Percentiles rank a stretch among this genome's conserved stretches.
Conservation (phyloP, 2,113 vertebrate species). For the Eonycteris spelaea region DNA sequence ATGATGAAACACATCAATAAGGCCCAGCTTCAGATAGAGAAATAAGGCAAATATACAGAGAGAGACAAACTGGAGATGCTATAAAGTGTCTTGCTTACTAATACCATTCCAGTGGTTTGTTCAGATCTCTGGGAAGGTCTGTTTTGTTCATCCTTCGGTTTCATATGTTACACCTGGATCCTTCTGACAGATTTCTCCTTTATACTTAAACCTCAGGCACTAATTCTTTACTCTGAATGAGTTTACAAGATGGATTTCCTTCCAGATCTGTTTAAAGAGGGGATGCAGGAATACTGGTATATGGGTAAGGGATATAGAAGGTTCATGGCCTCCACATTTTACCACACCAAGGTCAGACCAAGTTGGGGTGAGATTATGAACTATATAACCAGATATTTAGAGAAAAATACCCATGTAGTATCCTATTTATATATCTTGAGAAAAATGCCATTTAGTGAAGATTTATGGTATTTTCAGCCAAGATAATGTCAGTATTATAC, state of each 20-base stretch:
- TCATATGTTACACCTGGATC: not conserved
- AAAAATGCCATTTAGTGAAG: not conserved
- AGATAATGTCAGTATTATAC: not conserved
- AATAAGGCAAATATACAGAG: not conserved
- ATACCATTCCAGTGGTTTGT: not conserved
- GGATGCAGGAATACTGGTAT: not conserved
- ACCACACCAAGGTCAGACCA: not conserved
- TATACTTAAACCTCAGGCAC: not conserved
- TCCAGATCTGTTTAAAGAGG: not conserved
- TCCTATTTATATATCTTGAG: not conserved
- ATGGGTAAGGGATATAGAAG: not conserved
- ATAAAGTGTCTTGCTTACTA: not conserved
- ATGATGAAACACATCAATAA: not conserved
- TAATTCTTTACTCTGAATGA: not conserved
- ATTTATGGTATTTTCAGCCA: not conserved
- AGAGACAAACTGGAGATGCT: not conserved
- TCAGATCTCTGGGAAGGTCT: not conserved
- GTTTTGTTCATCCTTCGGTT: not conserved
- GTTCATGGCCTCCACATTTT: not conserved
- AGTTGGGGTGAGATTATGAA: not conserved
- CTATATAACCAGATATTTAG: not conserved
- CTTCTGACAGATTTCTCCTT: not conserved
- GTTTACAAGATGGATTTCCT: not conserved
- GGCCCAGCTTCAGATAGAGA: not conserved
- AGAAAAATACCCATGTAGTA: not conserved